Conservation (phyloP, 2,113 vertebrate species). For the Pao palembangensis region DNA sequence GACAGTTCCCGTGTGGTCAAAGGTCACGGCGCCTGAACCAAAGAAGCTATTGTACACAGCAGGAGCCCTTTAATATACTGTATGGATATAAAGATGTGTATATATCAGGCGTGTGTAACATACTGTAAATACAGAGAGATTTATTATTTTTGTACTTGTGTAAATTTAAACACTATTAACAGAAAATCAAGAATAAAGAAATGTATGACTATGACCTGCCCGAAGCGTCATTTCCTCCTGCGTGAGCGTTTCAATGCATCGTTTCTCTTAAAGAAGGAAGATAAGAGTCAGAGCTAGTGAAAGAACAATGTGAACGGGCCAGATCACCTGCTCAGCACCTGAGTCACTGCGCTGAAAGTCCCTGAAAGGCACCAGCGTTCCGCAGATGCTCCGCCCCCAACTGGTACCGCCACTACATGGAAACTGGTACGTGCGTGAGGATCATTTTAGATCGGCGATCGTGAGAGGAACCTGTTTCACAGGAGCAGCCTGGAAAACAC, state of each 20-base stretch:
- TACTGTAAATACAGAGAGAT: conserved; percentile 75
- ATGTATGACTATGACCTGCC: conserved; percentile 43
- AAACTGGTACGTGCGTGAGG: neutral
- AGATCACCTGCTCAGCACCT: conserved; percentile 53
- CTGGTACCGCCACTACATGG: conserved; percentile 7
- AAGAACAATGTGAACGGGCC: conserved; percentile 43
- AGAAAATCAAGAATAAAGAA: conserved; percentile 50
- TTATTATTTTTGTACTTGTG: conserved; percentile 75
- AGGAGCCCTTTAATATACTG: conserved; percentile 38
- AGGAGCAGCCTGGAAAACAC: neutral
- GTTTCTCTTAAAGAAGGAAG: conserved; percentile 18
- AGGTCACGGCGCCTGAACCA: conserved; percentile 3
- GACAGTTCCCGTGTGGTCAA: neutral
- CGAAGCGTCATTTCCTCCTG: conserved; percentile 13
- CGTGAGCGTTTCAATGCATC: conserved; percentile 17
- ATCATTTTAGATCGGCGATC: too few relatives aligned
- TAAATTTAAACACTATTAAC: conserved; percentile 74
- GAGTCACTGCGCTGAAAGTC: conserved; percentile 66
- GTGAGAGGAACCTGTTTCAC: too few relatives aligned
- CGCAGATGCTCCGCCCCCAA: conserved; percentile 31
- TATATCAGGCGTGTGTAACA: conserved; percentile 53
- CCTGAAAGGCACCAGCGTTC: conserved; percentile 46
- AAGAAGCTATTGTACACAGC: conserved; percentile 11
- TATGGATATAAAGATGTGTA: conserved; percentile 50
- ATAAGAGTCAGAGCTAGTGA: conserved; percentile 25